These are phyloP conservation scores for Agonopterix alstromeriana DNA, from an alignment of 2,888 invertebrate species.

Conservation along the genomic window DNA sequence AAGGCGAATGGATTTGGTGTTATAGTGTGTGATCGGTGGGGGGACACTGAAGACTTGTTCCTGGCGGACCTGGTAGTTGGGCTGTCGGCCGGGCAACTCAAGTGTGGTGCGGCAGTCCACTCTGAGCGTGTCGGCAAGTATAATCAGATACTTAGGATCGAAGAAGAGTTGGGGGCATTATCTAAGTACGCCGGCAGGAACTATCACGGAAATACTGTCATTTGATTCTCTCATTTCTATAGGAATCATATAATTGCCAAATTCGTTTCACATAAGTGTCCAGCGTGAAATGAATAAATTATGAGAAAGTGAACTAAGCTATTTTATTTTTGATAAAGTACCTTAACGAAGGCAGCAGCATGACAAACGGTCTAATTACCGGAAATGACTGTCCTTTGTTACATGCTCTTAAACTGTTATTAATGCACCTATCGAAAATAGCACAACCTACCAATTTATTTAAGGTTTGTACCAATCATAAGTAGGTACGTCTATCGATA, in stretches of 20 bases:
- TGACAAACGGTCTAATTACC: conserved; percentile 45
- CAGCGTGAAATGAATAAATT: background rate
- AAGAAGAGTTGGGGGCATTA: conserved; percentile 93
- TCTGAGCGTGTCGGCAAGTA: conserved; percentile 98
- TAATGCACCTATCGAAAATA: conserved; percentile 21
- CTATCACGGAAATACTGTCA: conserved; percentile 81
- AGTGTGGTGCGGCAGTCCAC: conserved; percentile 98
- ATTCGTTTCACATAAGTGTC: background rate
- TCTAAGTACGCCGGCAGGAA: conserved; percentile 96
- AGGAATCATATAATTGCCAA: background rate
- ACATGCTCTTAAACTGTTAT: conserved; percentile 40
- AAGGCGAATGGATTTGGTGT: conserved; percentile 97
- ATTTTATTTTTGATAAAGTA: background rate
- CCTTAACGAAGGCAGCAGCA: conserved; percentile 1
- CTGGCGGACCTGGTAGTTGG: conserved; percentile 99
- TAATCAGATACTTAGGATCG: conserved; percentile 97
- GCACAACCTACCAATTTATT: too few species aligned
- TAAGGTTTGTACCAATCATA: too few species aligned
- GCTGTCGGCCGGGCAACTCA: conserved; percentile 97
- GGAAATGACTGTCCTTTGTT: conserved; percentile 45
- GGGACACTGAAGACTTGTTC: conserved; percentile 99
- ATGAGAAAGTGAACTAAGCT: too few species aligned
- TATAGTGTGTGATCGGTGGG: conserved; percentile 78
- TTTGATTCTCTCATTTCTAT: background rate
- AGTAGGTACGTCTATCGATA: too few species aligned